Conservation (phyloP, 2,797 vertebrate genomes). For the Megalops cyprinoides region DNA sequence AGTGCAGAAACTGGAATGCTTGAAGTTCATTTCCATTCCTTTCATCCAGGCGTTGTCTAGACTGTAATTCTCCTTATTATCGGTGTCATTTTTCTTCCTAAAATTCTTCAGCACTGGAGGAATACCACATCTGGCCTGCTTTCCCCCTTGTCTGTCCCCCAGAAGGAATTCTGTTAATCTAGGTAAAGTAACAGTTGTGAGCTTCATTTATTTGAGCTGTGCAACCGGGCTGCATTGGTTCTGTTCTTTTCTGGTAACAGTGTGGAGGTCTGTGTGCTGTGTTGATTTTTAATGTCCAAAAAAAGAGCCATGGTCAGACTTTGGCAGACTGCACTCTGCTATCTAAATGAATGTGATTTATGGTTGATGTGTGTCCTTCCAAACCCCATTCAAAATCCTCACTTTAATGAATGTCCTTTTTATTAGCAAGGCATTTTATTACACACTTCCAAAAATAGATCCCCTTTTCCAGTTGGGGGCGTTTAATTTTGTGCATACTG, state of each 20-base stretch:
- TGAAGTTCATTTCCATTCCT: background rate
- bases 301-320: slow-evolving; percentile 26
- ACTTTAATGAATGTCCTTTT: slow-evolving; percentile 53
- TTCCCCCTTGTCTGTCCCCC: background rate
- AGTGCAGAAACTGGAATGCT: background rate
- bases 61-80: background rate
- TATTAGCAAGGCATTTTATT: slow-evolving; percentile 51
- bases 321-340: slow-evolving; percentile 45
- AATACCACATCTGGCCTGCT: background rate
- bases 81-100: background rate
- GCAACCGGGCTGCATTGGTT: background rate
- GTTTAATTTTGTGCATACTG: slow-evolving; percentile 16
- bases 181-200: slow-evolving; percentile 7
- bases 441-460: slow-evolving; percentile 28
- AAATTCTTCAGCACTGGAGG: background rate
- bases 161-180: slow-evolving; percentile 5
- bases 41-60: background rate
- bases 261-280: background rate
- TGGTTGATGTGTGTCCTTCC: slow-evolving; percentile 56
- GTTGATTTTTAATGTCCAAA: slow-evolving; percentile 14
- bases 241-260: background rate
- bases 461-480: slow-evolving; percentile 22
- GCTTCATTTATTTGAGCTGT: background rate
- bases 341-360: slow-evolving; percentile 53
- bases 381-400: slow-evolving; percentile 52